A percentile compares a stretch with the other conserved stretches of the same genome.
Evolutionary conservation across 2,888 invertebrate genomes (phyloP).

Genomic region (Euplagia quadripunctaria): DNA sequence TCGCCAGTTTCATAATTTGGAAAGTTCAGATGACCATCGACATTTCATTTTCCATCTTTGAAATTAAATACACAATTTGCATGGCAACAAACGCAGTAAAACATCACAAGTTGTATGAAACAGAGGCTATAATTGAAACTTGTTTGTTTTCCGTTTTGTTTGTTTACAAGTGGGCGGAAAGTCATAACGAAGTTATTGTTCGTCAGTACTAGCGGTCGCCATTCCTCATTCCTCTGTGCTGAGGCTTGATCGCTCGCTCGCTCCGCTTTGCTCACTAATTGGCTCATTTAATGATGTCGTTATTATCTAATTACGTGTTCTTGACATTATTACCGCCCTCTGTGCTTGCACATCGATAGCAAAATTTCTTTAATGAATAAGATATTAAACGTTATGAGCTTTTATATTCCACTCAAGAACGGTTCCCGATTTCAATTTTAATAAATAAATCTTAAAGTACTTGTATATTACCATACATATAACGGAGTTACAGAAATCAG

Average conservation of each 20-base stretch:
- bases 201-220: conserved; percentile 47
- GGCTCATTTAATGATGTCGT: conserved; percentile 61
- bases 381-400: conserved; percentile 17
- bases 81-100: conserved; percentile 34
- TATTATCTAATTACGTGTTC: conserved; percentile 61
- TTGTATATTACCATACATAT: conserved; percentile 8
- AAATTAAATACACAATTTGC: conserved; percentile 47
- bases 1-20: conserved; percentile 46
- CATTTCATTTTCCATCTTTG: conserved; percentile 53
- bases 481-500: conserved; percentile 12
- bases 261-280: conserved; percentile 58
- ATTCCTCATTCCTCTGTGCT: conserved; percentile 28
- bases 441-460: conserved; percentile 14
- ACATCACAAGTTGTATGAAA: conserved; percentile 41
- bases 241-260: conserved; percentile 20
- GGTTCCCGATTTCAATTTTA: background rate
- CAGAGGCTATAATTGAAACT: conserved; percentile 45
- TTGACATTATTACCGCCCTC: conserved; percentile 48
- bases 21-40: conserved; percentile 53
- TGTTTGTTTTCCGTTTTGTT: conserved; percentile 62
- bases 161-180: conserved; percentile 58
- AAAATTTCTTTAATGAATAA: conserved; percentile 31
- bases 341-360: conserved; percentile 32
- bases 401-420: conserved; percentile 10
- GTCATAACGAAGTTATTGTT: conserved; percentile 67